Base-by-base conservation (phyloP, 2,888 invertebrate species). In the Germaria angustata region DNA sequence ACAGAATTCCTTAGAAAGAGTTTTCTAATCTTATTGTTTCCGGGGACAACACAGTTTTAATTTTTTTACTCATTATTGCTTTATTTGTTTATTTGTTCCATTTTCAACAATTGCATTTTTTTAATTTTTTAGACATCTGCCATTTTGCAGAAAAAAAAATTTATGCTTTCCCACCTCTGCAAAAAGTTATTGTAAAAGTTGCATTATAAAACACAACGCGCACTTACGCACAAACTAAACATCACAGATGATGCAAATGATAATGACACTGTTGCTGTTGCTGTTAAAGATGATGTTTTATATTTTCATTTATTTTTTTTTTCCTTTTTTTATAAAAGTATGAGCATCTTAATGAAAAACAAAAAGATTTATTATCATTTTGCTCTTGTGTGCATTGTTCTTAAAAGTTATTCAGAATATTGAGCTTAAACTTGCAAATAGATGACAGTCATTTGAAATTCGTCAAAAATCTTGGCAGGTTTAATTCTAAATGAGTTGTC, bases 211-310 rank as follows among this genome's bases (percentile, higher is more conserved):
- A 46, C 36, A 22, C 17, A 61, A 34, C 20, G 1, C 3, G 28
- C 44, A 22, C 72, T 28, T 28, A 28, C 57, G 20, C 34, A 32
- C 11, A 39, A 6, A 69, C 7, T 59, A 59, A 36, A 49, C 28
- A 71, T 71, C 63, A 72, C 53, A 46, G 49, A 65, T 57, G 57
- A 72, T 72, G 39, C 49, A 65, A 49, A 72, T 65, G 65, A 72
- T 72, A 72, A 79, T 65, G 71, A 72, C 36, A 71, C 65, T 66
- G 57, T 24, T 65, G 65, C 46, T 66, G 32, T 41, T 11, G n/a
- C n/a, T n/a, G n/a, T n/a, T n/a, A 3, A 63, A 55, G 63, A 63
- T 51, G 51, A 61, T 51, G 15, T 28, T 44, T 63, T 69, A n/a
- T 15, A 32, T 24, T 55, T 28, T 11, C n/a, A 2, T 15, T 24